phyloP scores from a whole-genome alignment of 2,888 invertebrate genomes.

The Steromphala cineraria region DNA sequence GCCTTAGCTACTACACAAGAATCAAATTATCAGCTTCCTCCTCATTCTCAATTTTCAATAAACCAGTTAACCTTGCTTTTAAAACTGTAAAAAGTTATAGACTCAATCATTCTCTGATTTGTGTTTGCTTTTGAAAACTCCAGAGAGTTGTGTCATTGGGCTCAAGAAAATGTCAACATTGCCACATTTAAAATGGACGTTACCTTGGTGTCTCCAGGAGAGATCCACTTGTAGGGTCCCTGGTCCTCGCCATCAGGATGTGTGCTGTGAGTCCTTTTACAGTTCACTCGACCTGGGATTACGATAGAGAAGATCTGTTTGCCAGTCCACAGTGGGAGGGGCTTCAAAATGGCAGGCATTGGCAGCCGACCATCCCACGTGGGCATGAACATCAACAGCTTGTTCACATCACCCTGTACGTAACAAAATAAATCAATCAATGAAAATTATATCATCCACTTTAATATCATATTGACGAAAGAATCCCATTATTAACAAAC shows the following conservation, averaged over 20 bases:
- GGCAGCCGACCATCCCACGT: conserved; percentile 99
- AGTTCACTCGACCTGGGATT: conserved; percentile 96
- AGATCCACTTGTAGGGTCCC: conserved; percentile 98
- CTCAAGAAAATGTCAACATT: no score
- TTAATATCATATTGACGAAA: neutral
- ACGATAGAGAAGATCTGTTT: conserved; percentile 97
- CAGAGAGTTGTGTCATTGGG: no score
- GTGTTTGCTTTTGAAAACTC: no score
- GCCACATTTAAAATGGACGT: neutral
- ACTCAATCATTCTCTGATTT: no score
- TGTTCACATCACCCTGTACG: conserved; percentile 93
- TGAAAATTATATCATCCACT: no score
- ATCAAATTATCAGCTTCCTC: no score
- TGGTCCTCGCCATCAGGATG: conserved; percentile 99
- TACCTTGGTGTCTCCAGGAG: conserved; percentile 97
- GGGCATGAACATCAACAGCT: conserved; percentile 97
- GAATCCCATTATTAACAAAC: no score
- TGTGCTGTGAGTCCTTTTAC: conserved; percentile 96
- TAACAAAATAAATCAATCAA: neutral
- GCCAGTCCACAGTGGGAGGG: conserved; percentile 94
- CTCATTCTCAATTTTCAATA: no score
- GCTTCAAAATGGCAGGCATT: conserved; percentile 97
- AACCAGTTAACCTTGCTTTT: no score
- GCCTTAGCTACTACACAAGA: no score
- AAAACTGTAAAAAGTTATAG: no score